Evolutionary conservation across 1,140 invertebrate species (phyloP).

Genomic region (Neodiprion fabricii): DNA sequence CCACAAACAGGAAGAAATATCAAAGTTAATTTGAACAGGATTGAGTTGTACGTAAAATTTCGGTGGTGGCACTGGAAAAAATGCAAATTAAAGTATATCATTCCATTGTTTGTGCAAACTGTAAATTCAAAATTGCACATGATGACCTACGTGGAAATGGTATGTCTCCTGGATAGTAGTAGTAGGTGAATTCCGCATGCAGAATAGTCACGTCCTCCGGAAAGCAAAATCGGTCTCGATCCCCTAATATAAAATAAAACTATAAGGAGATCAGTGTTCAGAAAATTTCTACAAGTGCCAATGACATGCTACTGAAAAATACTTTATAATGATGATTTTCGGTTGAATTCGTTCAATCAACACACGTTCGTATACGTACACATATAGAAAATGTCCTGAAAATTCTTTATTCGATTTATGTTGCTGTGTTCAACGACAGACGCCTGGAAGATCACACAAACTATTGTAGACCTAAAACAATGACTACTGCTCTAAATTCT

Average conservation of each 20-base stretch:
- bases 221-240: slow-evolving; percentile 82
- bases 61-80: slow-evolving; percentile 82
- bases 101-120: slow-evolving; percentile 8
- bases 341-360: no score
- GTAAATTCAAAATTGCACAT: slow-evolving; percentile 14
- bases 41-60: slow-evolving; percentile 92
- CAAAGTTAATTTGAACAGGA: slow-evolving; percentile 85
- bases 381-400: no score
- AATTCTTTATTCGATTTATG: no score
- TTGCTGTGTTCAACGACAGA: no score
- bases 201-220: slow-evolving; percentile 89
- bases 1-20: slow-evolving; percentile 88
- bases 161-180: slow-evolving; percentile 94
- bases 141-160: slow-evolving; percentile 84
- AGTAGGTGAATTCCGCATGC: slow-evolving; percentile 95
- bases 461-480: no score
- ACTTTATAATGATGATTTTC: no score
- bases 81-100: not conserved
- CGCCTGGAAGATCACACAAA: no score
- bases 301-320: no score
- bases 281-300: no score
- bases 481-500: no score
- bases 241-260: slow-evolving; percentile 68
- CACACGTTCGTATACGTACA: no score
- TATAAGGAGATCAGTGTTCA: slow-evolving; percentile 25